Conservation (phyloP, 2,113 vertebrate genomes). For the Urocynchramus pylzowi region DNA sequence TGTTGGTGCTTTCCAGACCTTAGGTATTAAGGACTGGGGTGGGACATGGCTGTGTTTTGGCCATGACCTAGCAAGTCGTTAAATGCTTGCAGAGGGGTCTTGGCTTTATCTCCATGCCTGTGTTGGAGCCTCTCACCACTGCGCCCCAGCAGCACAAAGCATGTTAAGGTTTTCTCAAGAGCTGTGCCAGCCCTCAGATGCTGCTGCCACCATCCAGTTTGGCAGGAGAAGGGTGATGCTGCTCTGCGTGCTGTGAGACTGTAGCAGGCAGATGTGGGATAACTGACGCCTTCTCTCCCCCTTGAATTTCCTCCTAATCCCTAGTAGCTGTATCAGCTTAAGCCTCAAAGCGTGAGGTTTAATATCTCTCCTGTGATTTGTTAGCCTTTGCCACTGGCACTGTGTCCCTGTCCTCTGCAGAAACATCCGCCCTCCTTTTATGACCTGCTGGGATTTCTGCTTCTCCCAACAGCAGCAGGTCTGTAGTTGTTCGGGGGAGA, state of each 20-base stretch:
- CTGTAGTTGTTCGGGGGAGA: background rate
- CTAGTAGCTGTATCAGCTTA: conserved; percentile 36
- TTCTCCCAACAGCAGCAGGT: background rate
- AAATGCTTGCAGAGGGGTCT: background rate
- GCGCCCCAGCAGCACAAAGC: accelerated
- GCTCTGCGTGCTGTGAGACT: accelerated
- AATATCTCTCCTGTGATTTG: conserved; percentile 19
- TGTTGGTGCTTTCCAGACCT: background rate
- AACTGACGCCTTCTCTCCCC: background rate
- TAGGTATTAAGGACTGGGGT: background rate
- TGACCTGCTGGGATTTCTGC: background rate
- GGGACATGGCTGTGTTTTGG: background rate
- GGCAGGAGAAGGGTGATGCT: background rate
- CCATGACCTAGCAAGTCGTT: background rate
- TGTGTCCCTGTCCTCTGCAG: background rate
- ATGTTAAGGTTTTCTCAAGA: background rate
- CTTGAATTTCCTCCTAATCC: conserved; percentile 36
- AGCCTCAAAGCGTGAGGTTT: conserved; percentile 17
- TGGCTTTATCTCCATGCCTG: background rate
- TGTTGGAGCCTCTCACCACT: background rate
- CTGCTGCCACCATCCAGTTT: background rate
- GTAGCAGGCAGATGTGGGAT: conserved; percentile 6
- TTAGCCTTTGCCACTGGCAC: background rate
- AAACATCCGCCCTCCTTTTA: background rate
- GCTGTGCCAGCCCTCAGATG: background rate